Percentiles rank a stretch among this genome's conserved stretches.
Evolutionary conservation across 2,888 invertebrate species (phyloP).

Genomic region (Trichopoda pennipes): DNA sequence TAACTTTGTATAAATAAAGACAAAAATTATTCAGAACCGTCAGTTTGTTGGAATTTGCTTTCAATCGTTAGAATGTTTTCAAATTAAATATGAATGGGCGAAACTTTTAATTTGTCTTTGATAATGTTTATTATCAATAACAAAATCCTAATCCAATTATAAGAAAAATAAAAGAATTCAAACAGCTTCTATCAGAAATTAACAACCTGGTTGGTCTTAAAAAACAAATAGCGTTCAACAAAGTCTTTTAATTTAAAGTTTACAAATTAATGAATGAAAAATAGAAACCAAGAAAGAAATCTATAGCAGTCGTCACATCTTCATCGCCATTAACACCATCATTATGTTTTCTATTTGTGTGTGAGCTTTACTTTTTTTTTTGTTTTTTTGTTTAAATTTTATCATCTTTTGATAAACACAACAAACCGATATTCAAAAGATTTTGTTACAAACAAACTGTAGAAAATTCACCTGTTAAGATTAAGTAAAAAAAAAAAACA

Average conservation of each 20-base stretch:
- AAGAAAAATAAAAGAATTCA: neutral
- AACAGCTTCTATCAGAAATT: neutral
- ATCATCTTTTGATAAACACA: slow-evolving; percentile 54
- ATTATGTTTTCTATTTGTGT: slow-evolving; percentile 1
- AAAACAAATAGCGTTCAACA: neutral
- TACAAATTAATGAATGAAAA: slow-evolving; percentile 42
- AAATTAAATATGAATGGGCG: slow-evolving; percentile 15
- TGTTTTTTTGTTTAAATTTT: slow-evolving; percentile 6
- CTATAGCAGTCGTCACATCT: slow-evolving; percentile 36
- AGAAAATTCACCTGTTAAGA: slow-evolving; percentile 60
- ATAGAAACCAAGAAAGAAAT: slow-evolving; percentile 14
- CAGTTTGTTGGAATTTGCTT: slow-evolving; percentile 23
- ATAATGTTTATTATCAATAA: slow-evolving; percentile 27
- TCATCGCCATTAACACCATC: slow-evolving; percentile 30
- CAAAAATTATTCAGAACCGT: slow-evolving; percentile 1
- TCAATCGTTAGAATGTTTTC: neutral
- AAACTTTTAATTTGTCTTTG: slow-evolving; percentile 23
- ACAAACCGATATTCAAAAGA: slow-evolving; percentile 53
- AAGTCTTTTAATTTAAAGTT: neutral
- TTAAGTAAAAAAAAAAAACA: slow-evolving; percentile 14
- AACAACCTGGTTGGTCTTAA: neutral
- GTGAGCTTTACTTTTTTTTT: too few species aligned
- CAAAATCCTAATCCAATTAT: slow-evolving; percentile 37
- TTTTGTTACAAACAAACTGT: slow-evolving; percentile 35
- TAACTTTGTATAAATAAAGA: slow-evolving; percentile 2